Percentiles rank a stretch among this genome's conserved stretches.
Evolutionary conservation across 2,797 vertebrate genomes (phyloP).

Genomic region (Tangara arthus): DNA sequence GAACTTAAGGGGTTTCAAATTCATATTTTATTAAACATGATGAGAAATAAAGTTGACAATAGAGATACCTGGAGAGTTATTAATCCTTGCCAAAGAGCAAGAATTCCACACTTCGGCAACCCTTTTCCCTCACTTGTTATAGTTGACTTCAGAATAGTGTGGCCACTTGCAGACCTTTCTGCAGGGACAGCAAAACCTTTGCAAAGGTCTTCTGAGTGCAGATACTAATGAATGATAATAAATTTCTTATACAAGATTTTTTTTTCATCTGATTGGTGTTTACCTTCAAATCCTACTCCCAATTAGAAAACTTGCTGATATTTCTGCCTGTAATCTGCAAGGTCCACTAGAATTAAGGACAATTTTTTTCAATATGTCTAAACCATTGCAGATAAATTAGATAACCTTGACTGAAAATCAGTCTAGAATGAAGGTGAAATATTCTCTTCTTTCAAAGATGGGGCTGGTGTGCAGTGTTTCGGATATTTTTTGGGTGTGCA

Average conservation of each 20-base stretch:
- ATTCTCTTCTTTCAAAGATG: not conserved
- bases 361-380: not conserved
- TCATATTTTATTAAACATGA: not conserved
- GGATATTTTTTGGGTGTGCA: not conserved
- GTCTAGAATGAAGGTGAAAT: not conserved
- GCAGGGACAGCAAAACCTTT: not conserved
- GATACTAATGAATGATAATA: not conserved
- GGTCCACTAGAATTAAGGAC: conserved; percentile 41
- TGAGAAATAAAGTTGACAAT: not conserved
- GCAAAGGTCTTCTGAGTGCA: not conserved
- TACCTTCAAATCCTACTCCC: not conserved
- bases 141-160: not conserved
- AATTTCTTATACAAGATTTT: not conserved
- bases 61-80: not conserved
- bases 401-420: conserved; percentile 49
- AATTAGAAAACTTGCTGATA: not conserved
- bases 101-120: not conserved
- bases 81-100: not conserved
- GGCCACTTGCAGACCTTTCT: not conserved
- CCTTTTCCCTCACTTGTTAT: not conserved
- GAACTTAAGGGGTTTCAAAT: not conserved
- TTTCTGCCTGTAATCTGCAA: conserved; percentile 24
- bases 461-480: not conserved
- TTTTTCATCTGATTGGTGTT: conserved; percentile 14
- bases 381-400: not conserved